phyloP scores from a whole-genome alignment of 2,888 invertebrate genomes.

The Stenotaenia linearis region DNA sequence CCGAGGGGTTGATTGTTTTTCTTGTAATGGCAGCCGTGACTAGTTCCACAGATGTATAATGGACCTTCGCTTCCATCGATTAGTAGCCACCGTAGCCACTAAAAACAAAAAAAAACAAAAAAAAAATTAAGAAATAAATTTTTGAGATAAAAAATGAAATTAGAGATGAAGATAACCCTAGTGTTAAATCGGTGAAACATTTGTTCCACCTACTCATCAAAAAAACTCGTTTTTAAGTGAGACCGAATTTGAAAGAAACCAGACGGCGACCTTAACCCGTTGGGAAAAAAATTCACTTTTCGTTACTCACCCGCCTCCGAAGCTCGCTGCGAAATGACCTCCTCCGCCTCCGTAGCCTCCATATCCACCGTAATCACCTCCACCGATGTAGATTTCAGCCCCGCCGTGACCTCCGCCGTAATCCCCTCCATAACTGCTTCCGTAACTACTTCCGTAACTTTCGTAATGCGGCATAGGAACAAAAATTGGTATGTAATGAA shows the following conservation, averaged over 20 bases:
- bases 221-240: background rate
- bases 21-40: background rate
- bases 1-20: too few species aligned
- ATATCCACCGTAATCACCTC: background rate
- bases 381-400: background rate
- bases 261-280: background rate
- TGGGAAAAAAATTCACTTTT: background rate
- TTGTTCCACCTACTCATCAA: background rate
- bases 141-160: background rate
- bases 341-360: conserved; percentile 13
- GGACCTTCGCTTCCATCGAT: background rate
- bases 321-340: background rate
- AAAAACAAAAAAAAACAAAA: background rate
- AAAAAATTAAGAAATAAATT: background rate
- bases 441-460: background rate
- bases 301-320: background rate
- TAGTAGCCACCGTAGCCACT: background rate
- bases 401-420: conserved; percentile 6
- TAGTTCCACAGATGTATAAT: background rate
- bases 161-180: background rate
- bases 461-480: background rate
- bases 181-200: background rate
- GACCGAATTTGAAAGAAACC: background rate
- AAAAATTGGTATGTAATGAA: background rate
- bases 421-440: background rate